phyloP scores from a whole-genome alignment of 2,113 vertebrate genomes.

The Parus major region DNA sequence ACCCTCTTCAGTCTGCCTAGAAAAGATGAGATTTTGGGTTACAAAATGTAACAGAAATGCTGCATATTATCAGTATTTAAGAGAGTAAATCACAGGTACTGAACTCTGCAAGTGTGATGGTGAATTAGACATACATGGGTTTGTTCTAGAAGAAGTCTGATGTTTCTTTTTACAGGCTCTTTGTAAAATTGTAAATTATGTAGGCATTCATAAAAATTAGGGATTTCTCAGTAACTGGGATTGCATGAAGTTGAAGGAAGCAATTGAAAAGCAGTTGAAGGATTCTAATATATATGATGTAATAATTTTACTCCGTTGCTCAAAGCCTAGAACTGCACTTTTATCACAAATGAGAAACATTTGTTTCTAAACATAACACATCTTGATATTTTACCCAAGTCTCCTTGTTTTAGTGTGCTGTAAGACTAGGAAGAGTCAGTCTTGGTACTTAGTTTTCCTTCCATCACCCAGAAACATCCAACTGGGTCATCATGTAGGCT shows the following conservation, averaged over 20 bases:
- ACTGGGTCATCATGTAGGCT: neutral
- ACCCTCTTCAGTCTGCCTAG: neutral
- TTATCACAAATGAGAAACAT: neutral
- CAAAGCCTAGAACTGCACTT: neutral
- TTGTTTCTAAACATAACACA: neutral
- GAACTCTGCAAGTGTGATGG: neutral
- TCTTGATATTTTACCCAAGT: neutral
- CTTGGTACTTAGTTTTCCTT: neutral
- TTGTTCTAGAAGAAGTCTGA: neutral
- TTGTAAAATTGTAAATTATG: neutral
- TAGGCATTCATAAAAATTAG: neutral
- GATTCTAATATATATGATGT: neutral
- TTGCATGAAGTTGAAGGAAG: neutral
- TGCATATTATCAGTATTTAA: neutral
- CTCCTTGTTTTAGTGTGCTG: neutral
- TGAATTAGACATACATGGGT: neutral
- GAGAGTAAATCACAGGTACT: neutral
- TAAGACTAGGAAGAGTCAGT: neutral
- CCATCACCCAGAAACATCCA: neutral
- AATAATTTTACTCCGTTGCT: neutral
- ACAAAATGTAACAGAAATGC: neutral
- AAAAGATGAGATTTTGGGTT: neutral
- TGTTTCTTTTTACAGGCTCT: neutral
- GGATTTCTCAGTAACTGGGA: neutral
- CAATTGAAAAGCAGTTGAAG: neutral